Percentiles rank a stretch among this genome's conserved stretches.
These are phyloP conservation scores for Ariolimax columbianus DNA, from an alignment of 2,888 invertebrate species.

Conservation along the genomic window DNA sequence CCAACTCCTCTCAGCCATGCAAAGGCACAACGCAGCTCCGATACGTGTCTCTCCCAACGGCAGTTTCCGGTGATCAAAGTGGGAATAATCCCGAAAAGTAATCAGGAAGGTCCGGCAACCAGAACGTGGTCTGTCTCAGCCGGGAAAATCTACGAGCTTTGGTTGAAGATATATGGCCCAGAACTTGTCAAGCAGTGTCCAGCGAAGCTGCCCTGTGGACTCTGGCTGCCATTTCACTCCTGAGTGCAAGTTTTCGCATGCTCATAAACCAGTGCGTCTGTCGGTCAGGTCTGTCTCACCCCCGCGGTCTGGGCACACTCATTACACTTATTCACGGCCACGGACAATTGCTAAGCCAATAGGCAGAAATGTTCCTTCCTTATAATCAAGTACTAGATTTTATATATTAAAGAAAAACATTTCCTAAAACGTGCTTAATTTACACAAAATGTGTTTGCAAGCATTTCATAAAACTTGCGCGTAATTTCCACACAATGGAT, in stretches of 20 bases:
- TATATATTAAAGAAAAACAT: no score
- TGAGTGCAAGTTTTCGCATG: slow-evolving; percentile 18
- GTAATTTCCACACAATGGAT: no score
- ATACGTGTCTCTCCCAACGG: neutral
- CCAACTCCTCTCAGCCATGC: neutral
- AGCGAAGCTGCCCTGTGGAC: slow-evolving; percentile 9
- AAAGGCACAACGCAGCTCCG: neutral
- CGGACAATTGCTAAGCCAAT: neutral
- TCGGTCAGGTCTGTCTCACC: neutral
- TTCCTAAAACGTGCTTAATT: no score
- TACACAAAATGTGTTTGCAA: no score
- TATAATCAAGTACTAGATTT: no score
- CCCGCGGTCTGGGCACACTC: neutral
- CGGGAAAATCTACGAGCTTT: slow-evolving; percentile 26
- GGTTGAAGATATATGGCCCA: slow-evolving; percentile 20
- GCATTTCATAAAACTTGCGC: no score
- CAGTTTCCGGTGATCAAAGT: slow-evolving; percentile 19
- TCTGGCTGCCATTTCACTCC: neutral
- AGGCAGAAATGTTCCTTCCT: no score
- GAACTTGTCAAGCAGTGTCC: slow-evolving; percentile 20
- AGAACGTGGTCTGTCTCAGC: slow-evolving; percentile 3
- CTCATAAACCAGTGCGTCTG: neutral
- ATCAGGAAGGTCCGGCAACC: slow-evolving; percentile 37
- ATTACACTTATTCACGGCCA: neutral
- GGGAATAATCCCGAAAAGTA: slow-evolving; percentile 35